Percentiles rank a stretch among this genome's conserved stretches.
Conservation (phyloP, 1,140 invertebrate species). For the Drosophila nigromelanica region DNA sequence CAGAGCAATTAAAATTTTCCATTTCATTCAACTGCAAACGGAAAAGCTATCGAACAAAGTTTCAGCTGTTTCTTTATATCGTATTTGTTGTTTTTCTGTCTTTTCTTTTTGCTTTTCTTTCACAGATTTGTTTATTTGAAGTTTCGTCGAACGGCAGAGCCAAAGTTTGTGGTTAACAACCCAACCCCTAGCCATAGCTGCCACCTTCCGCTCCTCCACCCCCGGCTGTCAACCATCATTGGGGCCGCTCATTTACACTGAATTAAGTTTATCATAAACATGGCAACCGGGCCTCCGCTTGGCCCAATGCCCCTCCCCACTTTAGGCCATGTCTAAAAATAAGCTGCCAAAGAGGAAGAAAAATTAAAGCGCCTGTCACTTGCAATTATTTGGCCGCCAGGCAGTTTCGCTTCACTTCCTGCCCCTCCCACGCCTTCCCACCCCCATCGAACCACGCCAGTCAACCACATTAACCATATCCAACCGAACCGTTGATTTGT, state of each 20-base stretch:
- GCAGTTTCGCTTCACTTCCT: constrained; percentile 55
- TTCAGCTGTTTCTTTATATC: constrained; percentile 45
- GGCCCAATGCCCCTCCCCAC: neutral
- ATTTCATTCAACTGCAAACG: constrained; percentile 80
- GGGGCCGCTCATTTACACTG: constrained; percentile 72
- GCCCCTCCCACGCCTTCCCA: neutral
- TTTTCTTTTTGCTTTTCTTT: constrained; percentile 56
- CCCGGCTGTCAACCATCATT: constrained; percentile 50
- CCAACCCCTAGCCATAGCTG: neutral
- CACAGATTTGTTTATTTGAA: constrained; percentile 77
- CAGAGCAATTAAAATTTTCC: constrained; percentile 83
- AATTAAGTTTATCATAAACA: constrained; percentile 80
- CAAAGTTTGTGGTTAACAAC: constrained; percentile 45
- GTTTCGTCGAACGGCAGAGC: constrained; percentile 43
- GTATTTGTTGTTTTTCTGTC: constrained; percentile 26
- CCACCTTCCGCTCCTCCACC: neutral
- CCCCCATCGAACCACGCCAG: neutral
- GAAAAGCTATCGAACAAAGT: constrained; percentile 55
- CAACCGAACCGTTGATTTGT: constrained; percentile 48
- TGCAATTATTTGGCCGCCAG: constrained; percentile 71
- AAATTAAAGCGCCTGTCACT: constrained; percentile 81
- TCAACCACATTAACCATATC: constrained; percentile 55
- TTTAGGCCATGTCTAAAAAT: constrained; percentile 45
- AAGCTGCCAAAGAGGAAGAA: constrained; percentile 72
- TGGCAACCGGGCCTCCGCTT: constrained; percentile 48